These are phyloP conservation scores for Lottia gigantea DNA, from an alignment of 2,888 invertebrate genomes.

Conservation along the genomic window DNA sequence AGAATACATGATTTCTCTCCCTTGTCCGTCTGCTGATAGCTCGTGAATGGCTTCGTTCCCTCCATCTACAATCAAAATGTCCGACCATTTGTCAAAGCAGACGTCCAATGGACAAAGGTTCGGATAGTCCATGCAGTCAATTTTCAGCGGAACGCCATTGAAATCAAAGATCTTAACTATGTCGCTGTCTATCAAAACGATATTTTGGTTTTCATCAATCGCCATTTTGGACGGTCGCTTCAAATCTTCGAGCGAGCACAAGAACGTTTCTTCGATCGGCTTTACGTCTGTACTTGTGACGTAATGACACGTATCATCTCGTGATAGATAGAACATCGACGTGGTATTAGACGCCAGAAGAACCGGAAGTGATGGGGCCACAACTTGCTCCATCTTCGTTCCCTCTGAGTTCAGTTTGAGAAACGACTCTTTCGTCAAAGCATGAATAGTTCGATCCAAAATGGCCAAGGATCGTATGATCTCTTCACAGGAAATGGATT, in stretches of 20 bases:
- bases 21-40: neutral
- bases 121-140: neutral
- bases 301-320: neutral
- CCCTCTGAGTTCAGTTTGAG: neutral
- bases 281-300: neutral
- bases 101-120: neutral
- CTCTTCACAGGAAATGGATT: neutral
- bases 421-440: neutral
- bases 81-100: neutral
- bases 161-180: neutral
- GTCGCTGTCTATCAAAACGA: neutral
- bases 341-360: neutral
- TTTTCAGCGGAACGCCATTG: neutral
- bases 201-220: conserved; percentile 1
- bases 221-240: neutral
- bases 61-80: neutral
- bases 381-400: neutral
- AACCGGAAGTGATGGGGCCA: neutral
- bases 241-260: neutral
- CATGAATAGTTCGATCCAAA: neutral
- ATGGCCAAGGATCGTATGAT: neutral
- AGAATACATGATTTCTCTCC: conserved; percentile 10
- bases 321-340: neutral
- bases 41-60: neutral
- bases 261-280: neutral